phyloP scores from a whole-genome alignment of 2,797 vertebrate genomes.

The Lepus oiostolus region DNA sequence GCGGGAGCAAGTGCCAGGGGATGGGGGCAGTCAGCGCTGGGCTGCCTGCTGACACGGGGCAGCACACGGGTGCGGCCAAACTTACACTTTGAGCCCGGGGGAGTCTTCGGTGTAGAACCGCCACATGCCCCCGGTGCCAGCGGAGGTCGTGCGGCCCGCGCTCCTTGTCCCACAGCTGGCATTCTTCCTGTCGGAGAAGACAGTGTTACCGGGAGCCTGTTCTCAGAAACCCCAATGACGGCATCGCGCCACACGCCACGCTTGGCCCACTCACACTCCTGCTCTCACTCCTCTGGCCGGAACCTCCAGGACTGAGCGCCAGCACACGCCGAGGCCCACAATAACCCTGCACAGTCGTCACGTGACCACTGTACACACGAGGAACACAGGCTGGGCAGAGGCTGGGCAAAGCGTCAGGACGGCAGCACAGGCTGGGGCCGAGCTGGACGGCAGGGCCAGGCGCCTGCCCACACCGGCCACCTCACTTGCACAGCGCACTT shows the following conservation, averaged over 20 bases:
- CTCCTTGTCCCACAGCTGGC: conserved; percentile 97
- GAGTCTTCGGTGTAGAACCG: conserved; percentile 99
- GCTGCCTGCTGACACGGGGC: background rate
- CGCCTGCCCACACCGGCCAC: background rate
- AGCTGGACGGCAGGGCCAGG: background rate
- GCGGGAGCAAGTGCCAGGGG: background rate
- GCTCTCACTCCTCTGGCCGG: background rate
- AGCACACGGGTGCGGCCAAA: conserved; percentile 57
- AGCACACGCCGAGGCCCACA: background rate
- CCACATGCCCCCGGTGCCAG: conserved; percentile 99
- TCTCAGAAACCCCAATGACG: background rate
- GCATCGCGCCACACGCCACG: background rate
- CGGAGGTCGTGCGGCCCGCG: conserved; percentile 95
- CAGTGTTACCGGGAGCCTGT: background rate
- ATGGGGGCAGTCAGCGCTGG: background rate
- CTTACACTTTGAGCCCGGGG: conserved; percentile 99
- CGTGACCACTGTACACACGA: background rate
- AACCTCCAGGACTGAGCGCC: background rate
- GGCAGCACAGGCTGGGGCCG: background rate
- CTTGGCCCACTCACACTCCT: background rate
- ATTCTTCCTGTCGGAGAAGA: conserved; percentile 92
- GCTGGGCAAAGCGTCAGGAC: background rate
- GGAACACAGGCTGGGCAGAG: background rate
- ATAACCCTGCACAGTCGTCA: background rate
- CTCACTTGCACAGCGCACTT: background rate